Evolutionary conservation across 2,888 invertebrate species (phyloP).

Genomic region (Anthrax anthrax): DNA sequence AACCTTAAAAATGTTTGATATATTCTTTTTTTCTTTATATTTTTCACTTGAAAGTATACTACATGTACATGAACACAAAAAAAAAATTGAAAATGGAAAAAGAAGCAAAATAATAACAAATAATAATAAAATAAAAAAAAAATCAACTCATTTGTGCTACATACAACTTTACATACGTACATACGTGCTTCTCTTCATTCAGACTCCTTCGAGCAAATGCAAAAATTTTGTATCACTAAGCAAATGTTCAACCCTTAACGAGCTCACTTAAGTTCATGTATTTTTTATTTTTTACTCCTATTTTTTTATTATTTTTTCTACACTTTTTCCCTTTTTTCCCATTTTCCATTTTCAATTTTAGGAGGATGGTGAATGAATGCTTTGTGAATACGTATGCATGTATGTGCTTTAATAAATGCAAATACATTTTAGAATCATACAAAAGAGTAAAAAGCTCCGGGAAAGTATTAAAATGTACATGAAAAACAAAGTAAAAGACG

Average conservation of each 20-base stretch:
- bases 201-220: background rate
- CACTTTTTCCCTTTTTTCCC: background rate
- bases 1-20: slow-evolving; percentile 6
- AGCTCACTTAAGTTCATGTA: background rate
- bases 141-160: too few relatives aligned
- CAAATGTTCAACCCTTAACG: background rate
- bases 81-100: background rate
- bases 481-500: background rate
- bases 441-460: background rate
- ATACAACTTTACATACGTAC: too few relatives aligned
- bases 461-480: background rate
- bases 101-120: too few relatives aligned
- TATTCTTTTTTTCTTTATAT: background rate
- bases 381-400: too few relatives aligned
- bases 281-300: background rate
- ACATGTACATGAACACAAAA: background rate
- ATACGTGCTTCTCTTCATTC: background rate
- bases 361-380: background rate
- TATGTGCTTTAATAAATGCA: background rate
- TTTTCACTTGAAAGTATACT: background rate
- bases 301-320: background rate
- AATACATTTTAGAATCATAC: background rate
- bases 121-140: too few relatives aligned
- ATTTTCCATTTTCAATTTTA: background rate
- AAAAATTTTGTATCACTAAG: background rate